Base-by-base conservation (phyloP, 1,140 invertebrate species). In the Trachymyrmex cornetzi region DNA sequence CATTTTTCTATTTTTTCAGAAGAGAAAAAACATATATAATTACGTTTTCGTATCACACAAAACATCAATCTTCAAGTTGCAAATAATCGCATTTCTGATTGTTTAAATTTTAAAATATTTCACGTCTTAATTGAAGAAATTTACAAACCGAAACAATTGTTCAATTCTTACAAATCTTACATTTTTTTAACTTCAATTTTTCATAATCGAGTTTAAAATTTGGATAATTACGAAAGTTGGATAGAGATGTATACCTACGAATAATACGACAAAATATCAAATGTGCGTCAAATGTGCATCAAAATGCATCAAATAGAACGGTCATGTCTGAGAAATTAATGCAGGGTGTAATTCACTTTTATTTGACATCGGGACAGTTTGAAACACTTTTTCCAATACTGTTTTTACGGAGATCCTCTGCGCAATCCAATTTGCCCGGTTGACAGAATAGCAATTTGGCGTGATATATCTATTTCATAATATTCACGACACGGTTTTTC, bases 401-500 rank as follows among this genome's bases (percentile, higher is more conserved):
- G 63, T 72, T 87, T 87, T 84, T 71, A 82, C 64, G 53, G 79
- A 71, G 22, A 50, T 48, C 22, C 64, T 53, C 59, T 24, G 57
- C 57, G 48, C 66, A 67, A 87, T 87, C 77, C 85, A 87, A 87
- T 87, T 87, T 87, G 63, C 53, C 79, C 48, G 64, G 77, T 69
- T 82, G 85, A 81, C 85, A 82, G 66, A 87, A 87, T 81, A 82
- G 85, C 77, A 82, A 87, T 87, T 82, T 87, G 79, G 61, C 66
- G 77, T 82, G 85, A 87, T 87, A 87, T 87, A 87, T 85, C 82
- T 79, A 79, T 87, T 82, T 87, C 66, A 87, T 87, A 87, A 87
- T 87, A 82, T 81, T 81, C 66, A 61, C 63, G 77, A 69, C 77
- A 84, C 66, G 77, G 53, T 81, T 82, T 87, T 82, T 82, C 79